Conservation (phyloP, 2,797 vertebrate genomes). For the Characodon lateralis region DNA sequence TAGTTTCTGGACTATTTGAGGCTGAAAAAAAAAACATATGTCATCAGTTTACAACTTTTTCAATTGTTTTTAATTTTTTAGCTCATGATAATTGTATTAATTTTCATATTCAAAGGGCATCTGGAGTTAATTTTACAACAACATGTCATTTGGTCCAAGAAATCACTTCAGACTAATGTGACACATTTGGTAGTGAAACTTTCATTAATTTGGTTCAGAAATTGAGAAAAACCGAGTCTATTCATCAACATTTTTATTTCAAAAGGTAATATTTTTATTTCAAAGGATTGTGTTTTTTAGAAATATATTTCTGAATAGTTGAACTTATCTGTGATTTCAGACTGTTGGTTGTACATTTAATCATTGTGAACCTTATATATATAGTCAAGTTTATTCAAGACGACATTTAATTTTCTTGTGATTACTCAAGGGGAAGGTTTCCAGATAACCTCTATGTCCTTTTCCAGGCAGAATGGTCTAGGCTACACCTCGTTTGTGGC, state of each 20-base stretch:
- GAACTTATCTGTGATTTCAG: not conserved
- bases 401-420: constrained; percentile 35
- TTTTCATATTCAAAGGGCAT: too few relatives aligned
- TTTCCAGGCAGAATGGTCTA: constrained; percentile 89
- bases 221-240: constrained; percentile 35
- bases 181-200: too few relatives aligned
- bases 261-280: constrained; percentile 61
- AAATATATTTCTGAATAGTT: not conserved
- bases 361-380: constrained; percentile 6
- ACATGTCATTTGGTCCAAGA: too few relatives aligned
- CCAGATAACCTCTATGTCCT: constrained; percentile 15
- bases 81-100: too few relatives aligned
- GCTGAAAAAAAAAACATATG: too few relatives aligned
- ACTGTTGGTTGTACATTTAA: not conserved
- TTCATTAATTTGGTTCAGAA: too few relatives aligned
- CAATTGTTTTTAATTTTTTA: too few relatives aligned
- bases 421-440: constrained; percentile 3
- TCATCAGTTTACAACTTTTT: too few relatives aligned
- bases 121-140: too few relatives aligned
- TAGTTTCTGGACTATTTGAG: too few relatives aligned
- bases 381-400: not conserved
- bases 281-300: not conserved
- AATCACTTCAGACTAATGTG: too few relatives aligned
- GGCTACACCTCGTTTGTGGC: constrained; percentile 86
- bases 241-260: constrained; percentile 77